These are phyloP conservation scores for Drusus annulatus DNA, from an alignment of 1,140 invertebrate species.

Conservation along the genomic window DNA sequence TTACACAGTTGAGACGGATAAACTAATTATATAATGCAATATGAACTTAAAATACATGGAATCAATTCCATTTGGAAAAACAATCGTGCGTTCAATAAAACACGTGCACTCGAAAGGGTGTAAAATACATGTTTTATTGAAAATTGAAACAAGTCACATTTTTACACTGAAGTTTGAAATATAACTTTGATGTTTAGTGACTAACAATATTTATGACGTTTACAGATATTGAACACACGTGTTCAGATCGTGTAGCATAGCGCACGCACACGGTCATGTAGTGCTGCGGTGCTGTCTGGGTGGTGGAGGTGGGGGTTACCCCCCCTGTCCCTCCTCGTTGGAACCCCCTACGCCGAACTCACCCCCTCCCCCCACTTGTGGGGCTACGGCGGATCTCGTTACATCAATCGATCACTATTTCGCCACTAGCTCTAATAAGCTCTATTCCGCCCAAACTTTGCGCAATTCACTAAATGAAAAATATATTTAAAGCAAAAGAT, in stretches of 20 bases:
- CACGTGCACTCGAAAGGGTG: no score
- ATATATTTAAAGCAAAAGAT: no score
- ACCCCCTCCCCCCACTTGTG: slow-evolving; percentile 8
- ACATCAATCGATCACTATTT: slow-evolving; percentile 34
- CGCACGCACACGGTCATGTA: background rate
- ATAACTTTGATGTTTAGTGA: background rate
- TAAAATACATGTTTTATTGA: no score
- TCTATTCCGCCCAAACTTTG: background rate
- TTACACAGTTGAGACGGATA: no score
- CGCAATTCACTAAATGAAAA: background rate
- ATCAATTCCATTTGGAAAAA: no score
- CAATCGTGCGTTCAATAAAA: no score
- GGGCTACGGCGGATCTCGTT: slow-evolving; percentile 32
- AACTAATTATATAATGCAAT: no score
- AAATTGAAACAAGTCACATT: no score
- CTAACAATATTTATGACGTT: background rate
- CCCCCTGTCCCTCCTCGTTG: no score
- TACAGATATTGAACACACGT: slow-evolving; percentile 2
- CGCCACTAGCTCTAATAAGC: background rate
- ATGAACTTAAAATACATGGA: no score
- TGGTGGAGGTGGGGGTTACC: no score
- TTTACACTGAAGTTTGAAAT: no score
- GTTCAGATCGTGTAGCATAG: background rate
- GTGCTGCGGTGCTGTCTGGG: background rate
- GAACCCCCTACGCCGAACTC: background rate